phyloP scores from a whole-genome alignment of 2,888 invertebrate species.

The Zaprionus obscuricornis region DNA sequence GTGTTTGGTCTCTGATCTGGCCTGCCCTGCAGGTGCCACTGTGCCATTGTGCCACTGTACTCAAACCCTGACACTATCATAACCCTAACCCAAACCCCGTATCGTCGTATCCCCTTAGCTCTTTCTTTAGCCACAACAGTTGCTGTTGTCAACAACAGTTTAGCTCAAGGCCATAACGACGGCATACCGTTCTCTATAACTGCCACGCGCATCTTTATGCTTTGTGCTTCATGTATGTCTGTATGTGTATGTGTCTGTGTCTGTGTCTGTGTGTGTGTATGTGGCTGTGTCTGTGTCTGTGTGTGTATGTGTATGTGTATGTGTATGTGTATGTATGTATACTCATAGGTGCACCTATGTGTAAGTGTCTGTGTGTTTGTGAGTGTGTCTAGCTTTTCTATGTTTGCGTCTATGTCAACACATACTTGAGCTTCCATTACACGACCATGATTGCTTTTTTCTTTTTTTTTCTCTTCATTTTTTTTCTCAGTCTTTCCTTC shows the following conservation, averaged over 20 bases:
- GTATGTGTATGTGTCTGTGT: slow-evolving; percentile 10
- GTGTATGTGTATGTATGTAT: slow-evolving; percentile 16
- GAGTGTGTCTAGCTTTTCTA: slow-evolving; percentile 33
- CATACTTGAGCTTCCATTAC: slow-evolving; percentile 75
- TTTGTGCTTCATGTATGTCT: slow-evolving; percentile 17
- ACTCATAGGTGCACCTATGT: slow-evolving; percentile 19
- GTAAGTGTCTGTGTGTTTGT: slow-evolving; percentile 5
- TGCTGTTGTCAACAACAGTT: slow-evolving; percentile 74
- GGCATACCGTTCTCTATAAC: slow-evolving; percentile 59
- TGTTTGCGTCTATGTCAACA: slow-evolving; percentile 66
- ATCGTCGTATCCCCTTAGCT: neutral
- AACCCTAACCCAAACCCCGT: neutral
- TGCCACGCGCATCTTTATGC: slow-evolving; percentile 51
- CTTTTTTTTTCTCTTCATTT: slow-evolving; percentile 10
- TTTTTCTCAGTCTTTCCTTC: neutral
- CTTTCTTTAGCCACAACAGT: slow-evolving; percentile 23
- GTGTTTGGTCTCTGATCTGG: slow-evolving; percentile 24
- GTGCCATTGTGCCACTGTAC: too few relatives aligned
- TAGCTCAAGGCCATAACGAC: slow-evolving; percentile 74
- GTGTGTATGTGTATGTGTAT: slow-evolving; percentile 51
- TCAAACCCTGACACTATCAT: too few relatives aligned
- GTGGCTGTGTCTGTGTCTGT: slow-evolving; percentile 42
- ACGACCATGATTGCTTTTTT: slow-evolving; percentile 74
- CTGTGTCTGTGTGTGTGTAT: slow-evolving; percentile 14
- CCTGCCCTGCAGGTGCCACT: neutral